phyloP scores from a whole-genome alignment of 2,113 vertebrate species.

The Pluvianellus socialis region DNA sequence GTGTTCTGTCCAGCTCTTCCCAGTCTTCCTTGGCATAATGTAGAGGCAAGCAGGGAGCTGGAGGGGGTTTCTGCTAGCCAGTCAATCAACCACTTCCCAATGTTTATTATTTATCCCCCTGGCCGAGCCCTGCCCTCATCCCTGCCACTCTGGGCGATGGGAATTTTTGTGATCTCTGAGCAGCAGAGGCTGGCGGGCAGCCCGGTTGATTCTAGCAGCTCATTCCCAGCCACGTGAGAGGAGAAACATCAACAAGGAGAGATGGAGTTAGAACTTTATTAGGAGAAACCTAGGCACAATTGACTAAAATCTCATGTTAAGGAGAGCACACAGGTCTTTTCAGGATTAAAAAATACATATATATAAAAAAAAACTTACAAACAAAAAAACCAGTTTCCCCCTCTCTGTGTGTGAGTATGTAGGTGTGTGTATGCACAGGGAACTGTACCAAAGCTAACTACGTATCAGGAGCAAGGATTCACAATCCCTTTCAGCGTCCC shows the following conservation, averaged over 20 bases:
- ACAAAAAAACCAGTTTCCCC: background rate
- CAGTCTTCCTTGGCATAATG: background rate
- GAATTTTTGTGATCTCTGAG: conserved; percentile 7
- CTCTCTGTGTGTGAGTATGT: background rate
- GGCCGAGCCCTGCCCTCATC: background rate
- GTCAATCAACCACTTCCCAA: conserved; percentile 32
- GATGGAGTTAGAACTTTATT: conserved; percentile 63
- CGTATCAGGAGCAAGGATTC: background rate
- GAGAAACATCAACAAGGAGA: conserved; percentile 1
- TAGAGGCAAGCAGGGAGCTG: background rate
- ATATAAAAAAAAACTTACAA: conserved; percentile 41
- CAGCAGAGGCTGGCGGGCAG: conserved; percentile 15
- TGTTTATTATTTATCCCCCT: conserved; percentile 41
- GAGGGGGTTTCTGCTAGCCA: background rate
- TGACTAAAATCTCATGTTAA: conserved; percentile 24
- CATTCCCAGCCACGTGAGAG: background rate
- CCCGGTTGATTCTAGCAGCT: background rate
- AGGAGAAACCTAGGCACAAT: conserved; percentile 5
- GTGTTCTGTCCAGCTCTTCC: background rate
- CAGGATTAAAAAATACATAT: conserved; percentile 42
- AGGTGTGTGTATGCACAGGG: background rate
- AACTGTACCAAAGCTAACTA: conserved; percentile 22
- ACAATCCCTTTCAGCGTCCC: background rate
- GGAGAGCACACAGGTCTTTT: conserved; percentile 21
- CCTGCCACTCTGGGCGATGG: background rate